Evolutionary conservation across 2,113 vertebrate genomes (phyloP).

Genomic region (Strix aluco): DNA sequence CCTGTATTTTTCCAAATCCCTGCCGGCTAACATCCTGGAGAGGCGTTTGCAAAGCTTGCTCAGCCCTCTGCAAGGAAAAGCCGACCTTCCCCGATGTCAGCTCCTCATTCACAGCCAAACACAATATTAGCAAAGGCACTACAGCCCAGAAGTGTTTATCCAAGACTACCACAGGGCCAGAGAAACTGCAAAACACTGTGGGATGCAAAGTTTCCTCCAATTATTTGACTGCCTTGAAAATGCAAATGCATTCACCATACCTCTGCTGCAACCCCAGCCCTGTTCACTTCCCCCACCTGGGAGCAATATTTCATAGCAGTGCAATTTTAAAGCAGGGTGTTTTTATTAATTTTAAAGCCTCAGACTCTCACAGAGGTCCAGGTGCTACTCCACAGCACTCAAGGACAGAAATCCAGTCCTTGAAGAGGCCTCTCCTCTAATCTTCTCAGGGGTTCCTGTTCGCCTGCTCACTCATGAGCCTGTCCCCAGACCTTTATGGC

Average conservation of each 20-base stretch:
- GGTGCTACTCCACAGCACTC: background rate
- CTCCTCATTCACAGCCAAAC: background rate
- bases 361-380: background rate
- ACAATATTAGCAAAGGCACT: background rate
- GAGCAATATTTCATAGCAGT: slow-evolving; percentile 27
- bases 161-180: background rate
- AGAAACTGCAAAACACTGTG: background rate
- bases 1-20: background rate
- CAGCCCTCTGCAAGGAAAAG: background rate
- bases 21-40: background rate
- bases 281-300: background rate
- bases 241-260: background rate
- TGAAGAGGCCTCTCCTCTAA: background rate
- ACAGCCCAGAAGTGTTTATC: slow-evolving; percentile 7
- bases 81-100: background rate
- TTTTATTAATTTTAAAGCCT: slow-evolving; percentile 46
- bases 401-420: background rate
- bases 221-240: background rate
- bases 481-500: background rate
- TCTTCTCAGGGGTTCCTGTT: background rate
- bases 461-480: background rate
- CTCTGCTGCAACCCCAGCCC: background rate
- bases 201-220: slow-evolving; percentile 23
- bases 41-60: background rate
- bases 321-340: background rate